Evolutionary conservation across 2,888 invertebrate genomes (phyloP).

Genomic region (Oxytorus armatus): DNA sequence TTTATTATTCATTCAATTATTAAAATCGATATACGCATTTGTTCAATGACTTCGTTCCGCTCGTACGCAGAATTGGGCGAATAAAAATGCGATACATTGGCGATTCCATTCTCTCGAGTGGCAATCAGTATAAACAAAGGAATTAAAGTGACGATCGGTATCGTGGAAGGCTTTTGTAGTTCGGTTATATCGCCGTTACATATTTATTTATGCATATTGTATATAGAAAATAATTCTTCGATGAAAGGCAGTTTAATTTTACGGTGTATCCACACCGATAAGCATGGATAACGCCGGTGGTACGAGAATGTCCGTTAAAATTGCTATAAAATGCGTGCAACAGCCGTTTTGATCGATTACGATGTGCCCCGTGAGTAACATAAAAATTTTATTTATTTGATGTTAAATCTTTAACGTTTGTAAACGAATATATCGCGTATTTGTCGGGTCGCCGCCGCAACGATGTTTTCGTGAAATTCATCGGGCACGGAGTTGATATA

Average conservation of each 20-base stretch:
- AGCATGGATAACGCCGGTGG: conserved; percentile 23
- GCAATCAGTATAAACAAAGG: conserved; percentile 51
- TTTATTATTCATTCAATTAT: conserved; percentile 14
- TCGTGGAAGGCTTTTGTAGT: conserved; percentile 48
- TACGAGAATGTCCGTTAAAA: conserved; percentile 26
- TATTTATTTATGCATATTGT: not conserved
- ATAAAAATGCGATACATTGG: conserved; percentile 22
- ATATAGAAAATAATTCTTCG: conserved; percentile 40
- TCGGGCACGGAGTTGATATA: conserved; percentile 9
- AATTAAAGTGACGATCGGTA: conserved; percentile 46
- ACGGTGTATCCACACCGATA: conserved; percentile 50
- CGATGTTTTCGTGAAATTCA: conserved; percentile 18
- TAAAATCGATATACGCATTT: conserved; percentile 2
- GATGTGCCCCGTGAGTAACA: not conserved
- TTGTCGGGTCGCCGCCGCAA: not conserved
- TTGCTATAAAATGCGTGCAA: conserved; percentile 3
- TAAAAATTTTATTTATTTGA: not conserved
- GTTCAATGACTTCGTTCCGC: not conserved
- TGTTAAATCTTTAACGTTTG: not conserved
- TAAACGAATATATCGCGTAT: conserved; percentile 1
- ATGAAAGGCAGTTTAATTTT: conserved; percentile 39
- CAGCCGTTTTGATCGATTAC: conserved; percentile 29
- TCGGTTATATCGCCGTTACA: conserved; percentile 20
- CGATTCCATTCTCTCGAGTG: conserved; percentile 34
- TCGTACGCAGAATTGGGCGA: not conserved